Evolutionary conservation across 2,888 invertebrate species (phyloP).

Genomic region (Drosophila demipolita): DNA sequence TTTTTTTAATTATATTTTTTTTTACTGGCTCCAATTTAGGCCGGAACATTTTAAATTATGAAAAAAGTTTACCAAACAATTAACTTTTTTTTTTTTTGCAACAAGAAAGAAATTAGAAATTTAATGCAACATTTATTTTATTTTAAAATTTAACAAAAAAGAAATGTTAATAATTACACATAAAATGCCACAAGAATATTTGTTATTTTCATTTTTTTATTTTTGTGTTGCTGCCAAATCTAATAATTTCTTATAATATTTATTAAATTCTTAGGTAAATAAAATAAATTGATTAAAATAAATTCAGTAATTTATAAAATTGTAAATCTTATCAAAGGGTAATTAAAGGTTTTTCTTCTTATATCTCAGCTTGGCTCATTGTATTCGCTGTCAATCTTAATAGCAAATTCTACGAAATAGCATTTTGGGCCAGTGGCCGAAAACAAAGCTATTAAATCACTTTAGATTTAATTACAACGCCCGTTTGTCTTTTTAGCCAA

Average conservation of each 20-base stretch:
- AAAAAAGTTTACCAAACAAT: neutral
- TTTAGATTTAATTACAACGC: slow-evolving; percentile 49
- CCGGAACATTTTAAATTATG: neutral
- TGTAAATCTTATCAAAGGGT: neutral
- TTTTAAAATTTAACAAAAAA: neutral
- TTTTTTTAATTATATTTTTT: neutral
- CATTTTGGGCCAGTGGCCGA: slow-evolving; percentile 24
- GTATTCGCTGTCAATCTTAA: slow-evolving; percentile 10
- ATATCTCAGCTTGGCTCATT: slow-evolving; percentile 1
- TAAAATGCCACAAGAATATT: neutral
- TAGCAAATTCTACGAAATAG: slow-evolving; percentile 4
- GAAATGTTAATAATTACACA: neutral
- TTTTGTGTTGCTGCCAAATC: neutral
- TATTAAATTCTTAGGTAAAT: neutral
- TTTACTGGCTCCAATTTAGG: neutral
- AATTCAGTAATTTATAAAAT: neutral
- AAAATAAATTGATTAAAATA: neutral
- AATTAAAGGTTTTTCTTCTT: neutral
- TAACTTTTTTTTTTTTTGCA: neutral
- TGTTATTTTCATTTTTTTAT: no score
- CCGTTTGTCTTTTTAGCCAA: slow-evolving; percentile 23
- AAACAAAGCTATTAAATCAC: slow-evolving; percentile 40
- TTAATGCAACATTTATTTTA: neutral
- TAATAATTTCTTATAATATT: neutral
- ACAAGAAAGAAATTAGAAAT: neutral